These are phyloP conservation scores for Electrona antarctica DNA, from an alignment of 2,113 vertebrate species.

Conservation along the genomic window DNA sequence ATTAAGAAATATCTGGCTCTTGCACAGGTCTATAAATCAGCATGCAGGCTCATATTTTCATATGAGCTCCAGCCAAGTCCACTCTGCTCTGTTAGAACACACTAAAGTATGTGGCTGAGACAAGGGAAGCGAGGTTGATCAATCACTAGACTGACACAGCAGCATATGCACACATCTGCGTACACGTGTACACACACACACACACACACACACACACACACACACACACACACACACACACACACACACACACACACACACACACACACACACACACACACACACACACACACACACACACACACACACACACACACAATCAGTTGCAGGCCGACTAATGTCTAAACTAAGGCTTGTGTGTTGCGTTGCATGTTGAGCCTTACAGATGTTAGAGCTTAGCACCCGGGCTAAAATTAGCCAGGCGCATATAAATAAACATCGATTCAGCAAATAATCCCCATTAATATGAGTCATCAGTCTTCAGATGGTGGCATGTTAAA, in stretches of 20 bases:
- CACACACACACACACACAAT: background rate
- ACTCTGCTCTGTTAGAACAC: constrained; percentile 38
- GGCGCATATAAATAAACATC: constrained; percentile 30
- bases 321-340: constrained; percentile 4
- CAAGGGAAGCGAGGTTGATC: constrained; percentile 28
- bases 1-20: constrained; percentile 53
- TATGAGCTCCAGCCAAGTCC: constrained; percentile 39
- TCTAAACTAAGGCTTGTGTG: constrained; percentile 11
- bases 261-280: constrained; percentile 3
- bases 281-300: no score
- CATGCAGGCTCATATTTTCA: constrained; percentile 38
- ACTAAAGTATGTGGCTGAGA: constrained; percentile 35
- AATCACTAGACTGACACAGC: constrained; percentile 26
- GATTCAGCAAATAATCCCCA: constrained; percentile 33
- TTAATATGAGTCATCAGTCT: constrained; percentile 53
- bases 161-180: no score
- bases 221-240: background rate
- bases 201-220: background rate
- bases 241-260: background rate
- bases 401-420: constrained; percentile 40
- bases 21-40: constrained; percentile 40
- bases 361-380: constrained; percentile 11
- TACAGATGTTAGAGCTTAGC: constrained; percentile 9
- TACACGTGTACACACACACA: background rate
- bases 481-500: constrained; percentile 30